phyloP scores from a whole-genome alignment of 2,888 invertebrate genomes.

The Pyrrhia umbra region DNA sequence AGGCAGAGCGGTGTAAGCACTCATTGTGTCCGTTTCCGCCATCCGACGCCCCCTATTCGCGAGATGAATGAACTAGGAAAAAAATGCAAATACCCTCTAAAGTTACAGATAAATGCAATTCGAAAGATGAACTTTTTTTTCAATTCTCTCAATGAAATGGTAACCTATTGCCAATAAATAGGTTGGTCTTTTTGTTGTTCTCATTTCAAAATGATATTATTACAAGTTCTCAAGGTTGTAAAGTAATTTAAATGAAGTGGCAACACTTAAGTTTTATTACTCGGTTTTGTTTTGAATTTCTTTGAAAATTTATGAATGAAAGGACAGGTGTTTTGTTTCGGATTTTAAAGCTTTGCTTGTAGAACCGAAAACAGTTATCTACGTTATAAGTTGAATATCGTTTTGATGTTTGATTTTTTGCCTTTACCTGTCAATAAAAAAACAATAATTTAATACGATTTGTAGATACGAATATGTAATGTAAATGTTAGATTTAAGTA shows the following conservation, averaged over 20 bases:
- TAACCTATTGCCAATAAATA: constrained; percentile 6
- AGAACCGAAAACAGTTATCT: background rate
- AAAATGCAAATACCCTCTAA: constrained; percentile 32
- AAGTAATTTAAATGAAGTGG: background rate
- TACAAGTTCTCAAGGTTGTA: background rate
- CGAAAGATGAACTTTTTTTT: background rate
- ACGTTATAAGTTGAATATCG: background rate
- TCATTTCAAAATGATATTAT: constrained; percentile 13
- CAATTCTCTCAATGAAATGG: constrained; percentile 5
- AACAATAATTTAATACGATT: no score
- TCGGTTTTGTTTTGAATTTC: constrained; percentile 1
- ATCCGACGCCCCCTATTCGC: constrained; percentile 67
- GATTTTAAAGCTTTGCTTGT: background rate
- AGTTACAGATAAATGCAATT: constrained; percentile 55
- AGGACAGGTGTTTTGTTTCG: background rate
- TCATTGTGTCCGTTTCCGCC: constrained; percentile 86
- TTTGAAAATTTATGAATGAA: constrained; percentile 22
- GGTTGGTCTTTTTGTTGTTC: constrained; percentile 8
- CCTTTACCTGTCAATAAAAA: background rate
- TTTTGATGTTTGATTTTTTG: background rate
- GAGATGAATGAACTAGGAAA: constrained; percentile 74
- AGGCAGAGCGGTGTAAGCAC: constrained; percentile 75
- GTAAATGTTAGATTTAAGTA: no score
- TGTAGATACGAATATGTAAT: no score
- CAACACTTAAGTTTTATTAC: constrained; percentile 7